Evolutionary conservation across 2,888 invertebrate species (phyloP), one percentile per base, ranked within the genome.

Genomic region (Archaeoteleia sp.): DNA sequence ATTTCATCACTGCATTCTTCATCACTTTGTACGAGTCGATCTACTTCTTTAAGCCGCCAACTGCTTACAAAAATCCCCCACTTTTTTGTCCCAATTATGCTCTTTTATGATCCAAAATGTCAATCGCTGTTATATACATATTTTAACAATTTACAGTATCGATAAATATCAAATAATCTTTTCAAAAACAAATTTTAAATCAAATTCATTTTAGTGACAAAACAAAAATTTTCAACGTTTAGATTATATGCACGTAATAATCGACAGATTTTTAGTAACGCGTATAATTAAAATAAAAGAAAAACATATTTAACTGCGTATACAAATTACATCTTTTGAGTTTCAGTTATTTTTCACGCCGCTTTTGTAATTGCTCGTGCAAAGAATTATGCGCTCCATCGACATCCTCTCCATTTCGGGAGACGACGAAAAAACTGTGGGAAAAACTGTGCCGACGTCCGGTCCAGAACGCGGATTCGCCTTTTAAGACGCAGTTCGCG

Each of bases 1-100:
- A 27, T 65, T 58, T 58, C 65, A 65, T 58, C 65, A 65, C 58
- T 58, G 58, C 65, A 53, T 65, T 65, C 65, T 46, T 53, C 46
- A 58, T 53, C 57, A 58, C 46, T 58, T 35, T 58, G 29, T 30
- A 48, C 13, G 5, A 12, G 32, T 43, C 58, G 54, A 58, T 66
- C 66, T 58, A 54, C 58, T 66, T 58, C 58, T 58, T 58, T 39
- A 40, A 34, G 35, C 39, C 40, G 51, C 8, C 3, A 35, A n/a
- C 32, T 20, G 40, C 43, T 51, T 37, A 65, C 53, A 58, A 48
- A 54, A 63, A 66, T 54, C 48, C 37, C 48, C 45, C 25, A 53
- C 48, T 66, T 48, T 30, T 46, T 32, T n/a, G n/a, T n/a, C n/a
- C n/a, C n/a, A n/a, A n/a, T n/a, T n/a, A n/a, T n/a, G n/a, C n/a